A percentile compares a stretch with the other conserved stretches of the same genome.
These are phyloP conservation scores for Blomia tropicalis DNA, from an alignment of 2,888 invertebrate genomes.

Conservation along the genomic window DNA sequence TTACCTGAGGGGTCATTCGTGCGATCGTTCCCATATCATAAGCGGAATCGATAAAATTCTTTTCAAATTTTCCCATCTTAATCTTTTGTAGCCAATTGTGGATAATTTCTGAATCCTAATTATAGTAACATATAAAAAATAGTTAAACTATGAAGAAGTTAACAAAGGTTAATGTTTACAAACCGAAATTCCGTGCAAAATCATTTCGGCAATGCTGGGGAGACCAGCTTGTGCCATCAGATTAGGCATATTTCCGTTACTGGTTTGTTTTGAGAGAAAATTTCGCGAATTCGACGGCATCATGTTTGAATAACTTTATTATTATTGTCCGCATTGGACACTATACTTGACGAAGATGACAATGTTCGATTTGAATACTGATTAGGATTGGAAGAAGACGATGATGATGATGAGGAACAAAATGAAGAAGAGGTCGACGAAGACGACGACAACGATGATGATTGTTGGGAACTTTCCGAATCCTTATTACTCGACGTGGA, in stretches of 20 bases:
- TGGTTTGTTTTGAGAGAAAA: background rate
- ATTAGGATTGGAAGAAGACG: background rate
- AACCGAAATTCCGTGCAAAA: slow-evolving; percentile 49
- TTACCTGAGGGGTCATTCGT: slow-evolving; percentile 96
- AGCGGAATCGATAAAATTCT: slow-evolving; percentile 79
- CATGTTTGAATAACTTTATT: background rate
- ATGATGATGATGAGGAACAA: slow-evolving; percentile 8
- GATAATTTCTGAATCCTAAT: slow-evolving; percentile 76
- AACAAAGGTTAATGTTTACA: background rate
- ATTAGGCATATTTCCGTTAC: background rate
- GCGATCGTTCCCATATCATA: slow-evolving; percentile 95
- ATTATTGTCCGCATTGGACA: background rate
- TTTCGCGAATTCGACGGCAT: background rate
- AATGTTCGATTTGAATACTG: slow-evolving; percentile 11
- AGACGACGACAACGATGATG: slow-evolving; percentile 20
- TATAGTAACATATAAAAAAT: slow-evolving; percentile 29
- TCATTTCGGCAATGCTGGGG: slow-evolving; percentile 38
- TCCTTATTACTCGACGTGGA: slow-evolving; percentile 16
- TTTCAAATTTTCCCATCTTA: slow-evolving; percentile 83
- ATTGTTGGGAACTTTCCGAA: slow-evolving; percentile 1
- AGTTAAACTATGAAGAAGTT: slow-evolving; percentile 36
- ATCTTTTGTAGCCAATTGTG: slow-evolving; percentile 86
- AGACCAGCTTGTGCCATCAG: slow-evolving; percentile 29
- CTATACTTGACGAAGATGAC: slow-evolving; percentile 1
- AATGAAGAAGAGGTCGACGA: slow-evolving; percentile 11